Evolutionary conservation across 2,888 invertebrate genomes (phyloP).

Genomic region (Clepsis dumicolana): DNA sequence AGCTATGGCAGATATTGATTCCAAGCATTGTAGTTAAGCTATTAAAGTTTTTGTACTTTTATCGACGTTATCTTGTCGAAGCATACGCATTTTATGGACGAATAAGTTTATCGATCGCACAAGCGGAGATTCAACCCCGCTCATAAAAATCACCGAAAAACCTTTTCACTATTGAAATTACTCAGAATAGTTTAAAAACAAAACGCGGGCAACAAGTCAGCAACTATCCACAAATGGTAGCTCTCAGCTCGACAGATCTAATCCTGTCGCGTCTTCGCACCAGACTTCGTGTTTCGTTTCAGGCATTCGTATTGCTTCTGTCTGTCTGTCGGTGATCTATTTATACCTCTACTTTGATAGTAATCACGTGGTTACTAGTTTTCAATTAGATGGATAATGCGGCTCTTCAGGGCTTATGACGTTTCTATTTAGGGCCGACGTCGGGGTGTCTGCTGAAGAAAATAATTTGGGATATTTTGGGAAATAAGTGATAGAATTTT

Average conservation of each 20-base stretch:
- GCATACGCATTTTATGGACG: too few relatives aligned
- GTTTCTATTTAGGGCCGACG: not conserved
- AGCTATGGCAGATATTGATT: not conserved
- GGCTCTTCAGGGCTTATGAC: not conserved
- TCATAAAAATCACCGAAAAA: not conserved
- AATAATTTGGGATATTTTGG: not conserved
- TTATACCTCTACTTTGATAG: conserved; percentile 14
- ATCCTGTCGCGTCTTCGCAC: conserved; percentile 21
- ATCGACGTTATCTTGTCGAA: too few relatives aligned
- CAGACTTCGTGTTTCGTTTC: not conserved
- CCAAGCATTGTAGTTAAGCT: not conserved
- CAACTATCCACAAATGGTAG: conserved; percentile 6
- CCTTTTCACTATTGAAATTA: not conserved
- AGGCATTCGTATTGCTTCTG: conserved; percentile 26
- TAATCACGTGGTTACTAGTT: conserved; percentile 1
- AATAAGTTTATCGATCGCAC: not conserved
- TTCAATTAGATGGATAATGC: not conserved
- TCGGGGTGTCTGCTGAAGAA: not conserved
- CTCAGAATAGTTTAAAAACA: not conserved
- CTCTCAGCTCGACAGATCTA: conserved; percentile 11
- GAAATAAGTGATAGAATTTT: too few relatives aligned
- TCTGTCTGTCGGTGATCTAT: conserved; percentile 18
- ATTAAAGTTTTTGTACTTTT: too few relatives aligned
- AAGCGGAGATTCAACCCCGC: not conserved
- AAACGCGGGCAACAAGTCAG: conserved; percentile 13